These are phyloP conservation scores for Ametastegia equiseti DNA, from an alignment of 2,888 invertebrate genomes.

Conservation along the genomic window DNA sequence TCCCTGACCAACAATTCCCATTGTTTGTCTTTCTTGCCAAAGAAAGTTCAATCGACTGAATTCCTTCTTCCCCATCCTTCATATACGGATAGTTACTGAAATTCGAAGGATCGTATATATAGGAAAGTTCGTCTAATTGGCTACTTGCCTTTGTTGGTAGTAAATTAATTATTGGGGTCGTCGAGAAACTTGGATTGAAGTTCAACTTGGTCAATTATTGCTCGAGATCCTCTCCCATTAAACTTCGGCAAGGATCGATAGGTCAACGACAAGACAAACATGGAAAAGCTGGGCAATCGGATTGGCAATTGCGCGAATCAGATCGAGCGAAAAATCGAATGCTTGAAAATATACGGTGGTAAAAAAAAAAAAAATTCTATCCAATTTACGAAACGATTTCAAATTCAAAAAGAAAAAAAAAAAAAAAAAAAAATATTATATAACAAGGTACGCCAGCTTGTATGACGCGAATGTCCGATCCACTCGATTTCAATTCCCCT, in stretches of 20 bases:
- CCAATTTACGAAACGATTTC: not conserved
- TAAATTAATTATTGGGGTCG: slow-evolving; percentile 2
- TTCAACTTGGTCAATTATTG: slow-evolving; percentile 14
- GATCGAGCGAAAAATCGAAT: not conserved
- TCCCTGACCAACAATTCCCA: not conserved
- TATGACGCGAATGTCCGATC: not conserved
- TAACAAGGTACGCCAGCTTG: no score
- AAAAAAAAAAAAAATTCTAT: not conserved
- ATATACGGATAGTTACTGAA: not conserved
- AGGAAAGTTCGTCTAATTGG: slow-evolving; percentile 2
- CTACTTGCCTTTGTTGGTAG: not conserved
- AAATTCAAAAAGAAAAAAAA: no score
- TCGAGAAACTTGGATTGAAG: not conserved
- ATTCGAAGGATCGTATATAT: not conserved
- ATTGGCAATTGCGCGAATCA: no score
- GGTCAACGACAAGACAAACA: not conserved
- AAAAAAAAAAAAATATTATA: no score
- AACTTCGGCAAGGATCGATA: slow-evolving; percentile 10
- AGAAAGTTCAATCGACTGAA: not conserved
- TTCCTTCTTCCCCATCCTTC: not conserved
- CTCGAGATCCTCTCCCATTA: not conserved
- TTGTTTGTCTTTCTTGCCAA: not conserved
- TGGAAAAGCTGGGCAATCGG: not conserved
- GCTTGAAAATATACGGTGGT: not conserved
- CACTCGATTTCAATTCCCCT: not conserved